These are phyloP conservation scores for Acanthornis magna DNA, from an alignment of 2,797 vertebrate species.

Conservation along the genomic window DNA sequence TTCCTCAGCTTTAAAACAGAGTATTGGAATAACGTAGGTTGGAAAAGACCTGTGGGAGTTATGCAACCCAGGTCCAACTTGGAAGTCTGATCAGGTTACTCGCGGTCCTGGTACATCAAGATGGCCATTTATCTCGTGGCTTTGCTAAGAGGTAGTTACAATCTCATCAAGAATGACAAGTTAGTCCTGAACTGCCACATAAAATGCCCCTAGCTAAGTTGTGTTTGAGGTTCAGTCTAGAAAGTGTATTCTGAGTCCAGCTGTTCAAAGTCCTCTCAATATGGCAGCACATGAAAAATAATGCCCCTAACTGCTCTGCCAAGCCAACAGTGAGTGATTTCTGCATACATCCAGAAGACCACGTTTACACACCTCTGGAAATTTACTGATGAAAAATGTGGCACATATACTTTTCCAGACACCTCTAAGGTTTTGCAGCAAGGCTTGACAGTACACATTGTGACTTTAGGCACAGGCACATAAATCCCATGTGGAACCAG, in stretches of 20 bases:
- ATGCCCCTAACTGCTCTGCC: not conserved
- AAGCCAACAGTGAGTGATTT: not conserved
- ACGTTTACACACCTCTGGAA: not conserved
- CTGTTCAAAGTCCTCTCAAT: not conserved
- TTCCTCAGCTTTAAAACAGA: not conserved
- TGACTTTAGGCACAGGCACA: not conserved
- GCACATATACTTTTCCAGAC: not conserved
- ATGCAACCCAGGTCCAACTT: not conserved
- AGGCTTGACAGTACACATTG: fast-evolving
- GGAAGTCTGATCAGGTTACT: not conserved
- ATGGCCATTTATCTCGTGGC: not conserved
- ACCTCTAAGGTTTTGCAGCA: not conserved
- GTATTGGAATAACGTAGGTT: not conserved
- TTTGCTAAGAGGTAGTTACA: not conserved
- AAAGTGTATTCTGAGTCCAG: not conserved
- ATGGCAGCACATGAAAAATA: not conserved
- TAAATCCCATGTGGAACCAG: not conserved
- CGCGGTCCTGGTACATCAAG: not conserved
- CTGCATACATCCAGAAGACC: not conserved
- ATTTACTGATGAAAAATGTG: not conserved
- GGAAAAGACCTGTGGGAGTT: not conserved
- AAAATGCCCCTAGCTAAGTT: not conserved
- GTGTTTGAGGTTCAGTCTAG: not conserved
- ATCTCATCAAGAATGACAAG: not conserved
- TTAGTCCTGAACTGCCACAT: not conserved